phyloP scores from a whole-genome alignment of 2,113 vertebrate species.

The Nyctereutes procyonoides region DNA sequence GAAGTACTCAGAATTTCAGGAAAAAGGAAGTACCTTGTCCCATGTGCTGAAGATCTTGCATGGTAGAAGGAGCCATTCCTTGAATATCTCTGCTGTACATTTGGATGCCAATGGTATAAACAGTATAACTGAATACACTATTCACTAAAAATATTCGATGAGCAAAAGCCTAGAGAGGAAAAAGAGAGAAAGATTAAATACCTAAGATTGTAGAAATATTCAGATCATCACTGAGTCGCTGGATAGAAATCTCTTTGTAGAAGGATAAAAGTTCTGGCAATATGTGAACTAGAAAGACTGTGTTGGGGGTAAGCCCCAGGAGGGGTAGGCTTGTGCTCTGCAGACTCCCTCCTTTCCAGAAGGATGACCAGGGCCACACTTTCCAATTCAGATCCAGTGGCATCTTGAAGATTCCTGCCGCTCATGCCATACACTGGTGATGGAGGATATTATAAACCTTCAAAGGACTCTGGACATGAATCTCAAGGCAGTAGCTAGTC shows the following conservation, averaged over 20 bases:
- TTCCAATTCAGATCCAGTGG: background rate
- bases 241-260: background rate
- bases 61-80: background rate
- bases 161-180: background rate
- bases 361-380: accelerated
- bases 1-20: background rate
- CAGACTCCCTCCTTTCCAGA: background rate
- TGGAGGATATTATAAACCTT: background rate
- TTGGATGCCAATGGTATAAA: background rate
- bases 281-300: background rate
- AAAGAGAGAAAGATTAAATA: background rate
- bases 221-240: background rate
- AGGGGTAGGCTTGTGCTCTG: accelerated
- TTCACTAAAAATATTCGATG: background rate
- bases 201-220: background rate
- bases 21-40: too few species aligned
- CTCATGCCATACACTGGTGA: background rate
- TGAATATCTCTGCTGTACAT: background rate
- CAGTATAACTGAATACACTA: background rate
- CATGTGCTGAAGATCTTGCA: background rate
- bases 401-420: background rate
- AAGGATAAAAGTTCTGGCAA: background rate
- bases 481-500: background rate
- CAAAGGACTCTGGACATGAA: background rate
- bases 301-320: accelerated